Conservation (phyloP, 2,113 vertebrate species). For the Melanocharis versteri region DNA sequence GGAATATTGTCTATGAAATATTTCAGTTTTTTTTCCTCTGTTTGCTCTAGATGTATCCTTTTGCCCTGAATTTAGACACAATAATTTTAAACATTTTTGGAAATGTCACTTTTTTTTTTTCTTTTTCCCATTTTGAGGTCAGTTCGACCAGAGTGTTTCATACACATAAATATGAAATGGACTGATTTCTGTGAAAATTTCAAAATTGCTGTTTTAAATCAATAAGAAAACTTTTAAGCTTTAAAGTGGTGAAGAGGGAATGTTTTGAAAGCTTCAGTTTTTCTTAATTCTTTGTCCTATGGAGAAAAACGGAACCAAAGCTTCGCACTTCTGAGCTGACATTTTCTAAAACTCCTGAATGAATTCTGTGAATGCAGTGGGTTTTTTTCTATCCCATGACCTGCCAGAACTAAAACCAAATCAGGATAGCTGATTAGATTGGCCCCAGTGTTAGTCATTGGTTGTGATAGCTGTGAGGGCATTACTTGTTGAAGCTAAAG, state of each 20-base stretch:
- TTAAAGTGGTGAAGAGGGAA: background rate
- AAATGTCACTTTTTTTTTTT: background rate
- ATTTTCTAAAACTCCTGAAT: background rate
- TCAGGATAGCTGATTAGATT: background rate
- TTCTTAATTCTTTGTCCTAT: background rate
- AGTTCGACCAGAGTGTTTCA: background rate
- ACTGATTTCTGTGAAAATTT: background rate
- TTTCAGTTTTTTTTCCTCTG: background rate
- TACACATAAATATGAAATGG: background rate
- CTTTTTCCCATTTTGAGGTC: background rate
- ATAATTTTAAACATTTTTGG: background rate
- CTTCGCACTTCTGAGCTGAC: background rate
- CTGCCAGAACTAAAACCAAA: background rate
- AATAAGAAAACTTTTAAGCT: background rate
- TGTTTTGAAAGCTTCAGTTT: background rate
- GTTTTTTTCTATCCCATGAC: background rate
- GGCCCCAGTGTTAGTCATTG: background rate
- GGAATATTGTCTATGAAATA: background rate
- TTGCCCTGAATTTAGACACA: background rate
- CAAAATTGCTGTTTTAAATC: background rate
- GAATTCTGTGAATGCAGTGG: background rate
- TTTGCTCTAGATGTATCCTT: background rate
- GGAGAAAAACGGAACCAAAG: background rate
- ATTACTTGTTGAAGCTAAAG: background rate
- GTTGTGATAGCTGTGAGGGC: background rate